Conservation (phyloP, 1,140 invertebrate species). For the Anastrepha ludens region DNA sequence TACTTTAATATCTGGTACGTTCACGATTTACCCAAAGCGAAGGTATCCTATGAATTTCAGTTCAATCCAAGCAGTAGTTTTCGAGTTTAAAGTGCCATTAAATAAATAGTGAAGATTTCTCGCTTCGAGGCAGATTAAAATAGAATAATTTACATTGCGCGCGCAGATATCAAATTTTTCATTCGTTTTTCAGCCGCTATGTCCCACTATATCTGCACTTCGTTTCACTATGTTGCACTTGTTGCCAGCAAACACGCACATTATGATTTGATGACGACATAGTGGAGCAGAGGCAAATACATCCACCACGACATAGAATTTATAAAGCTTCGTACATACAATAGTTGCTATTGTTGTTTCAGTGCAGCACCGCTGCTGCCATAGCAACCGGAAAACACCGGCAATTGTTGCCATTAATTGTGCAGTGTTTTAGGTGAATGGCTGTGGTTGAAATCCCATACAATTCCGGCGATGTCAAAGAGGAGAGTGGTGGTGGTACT, state of each 20-base stretch:
- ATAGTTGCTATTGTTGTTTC: slow-evolving; percentile 5
- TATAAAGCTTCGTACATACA: background rate
- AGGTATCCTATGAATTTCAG: too few species aligned
- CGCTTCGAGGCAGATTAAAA: too few species aligned
- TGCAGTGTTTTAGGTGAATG: slow-evolving; percentile 50
- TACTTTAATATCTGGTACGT: too few species aligned
- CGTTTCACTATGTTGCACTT: slow-evolving; percentile 2
- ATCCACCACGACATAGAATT: background rate
- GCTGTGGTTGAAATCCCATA: slow-evolving; percentile 43
- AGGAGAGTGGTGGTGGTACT: slow-evolving; percentile 2
- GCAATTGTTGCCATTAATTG: slow-evolving; percentile 49
- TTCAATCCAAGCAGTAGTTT: too few species aligned
- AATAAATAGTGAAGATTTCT: too few species aligned
- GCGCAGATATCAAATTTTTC: background rate
- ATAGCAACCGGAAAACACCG: slow-evolving; percentile 48
- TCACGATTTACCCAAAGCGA: too few species aligned
- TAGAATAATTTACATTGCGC: too few species aligned
- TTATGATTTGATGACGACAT: slow-evolving; percentile 28
- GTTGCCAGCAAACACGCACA: slow-evolving; percentile 28
- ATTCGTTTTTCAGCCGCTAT: background rate
- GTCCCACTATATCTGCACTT: background rate
- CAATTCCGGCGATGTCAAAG: slow-evolving; percentile 35
- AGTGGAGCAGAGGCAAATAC: background rate
- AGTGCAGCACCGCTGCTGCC: background rate
- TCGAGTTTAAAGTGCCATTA: too few species aligned